Evolutionary conservation across 1,140 invertebrate genomes (phyloP), one percentile per base, ranked within the genome.

Genomic region (Pseudomyrmex sp.): DNA sequence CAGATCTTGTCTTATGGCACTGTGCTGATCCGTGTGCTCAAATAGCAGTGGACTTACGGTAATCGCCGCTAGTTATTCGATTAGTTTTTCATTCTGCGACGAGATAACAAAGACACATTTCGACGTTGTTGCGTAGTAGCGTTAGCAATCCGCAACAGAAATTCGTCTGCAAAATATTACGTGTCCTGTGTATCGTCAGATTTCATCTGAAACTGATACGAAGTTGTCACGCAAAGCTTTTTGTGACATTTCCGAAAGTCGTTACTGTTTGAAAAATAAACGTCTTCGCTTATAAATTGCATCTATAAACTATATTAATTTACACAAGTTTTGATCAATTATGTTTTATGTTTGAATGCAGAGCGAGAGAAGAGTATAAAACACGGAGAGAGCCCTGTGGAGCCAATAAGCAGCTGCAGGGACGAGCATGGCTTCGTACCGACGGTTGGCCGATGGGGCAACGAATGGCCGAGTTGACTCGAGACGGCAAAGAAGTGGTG

Each of bases 381-480:
- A 91, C 90, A 93, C 93, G 93, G 92, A 93, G 95, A 95, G 93
- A 93, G 93, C 93, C 95, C 95, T 95, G 94, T 95, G 91, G 94
- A 94, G 93, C 94, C 94, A 85, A 94, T 94, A 92, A 95, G 95
- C 94, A 95, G 94, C 95, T 95, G 92, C 95, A 95, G 95, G 94
- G 95, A 95, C 93, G 96, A 96, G 93, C 94, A 94, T 95, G 95
- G 95, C 85, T 96, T 96, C 90, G 95, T 96, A 94, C 97, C 97
- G 94, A 96, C 96, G 89, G 97, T 97, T 91, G 97, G 97, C 91
- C 96, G 97, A 85, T 98, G 97, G 97, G 97, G 97, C 93, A 96
- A 96, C 93, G 97, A 98, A 94, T 98, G 97, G 97, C 97, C 97
- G 95, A 98, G 97, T 98, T 98, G 97, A 98, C 97, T 98, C 97